Evolutionary conservation across 2,888 invertebrate species (phyloP), one percentile per base, ranked within the genome.

Genomic region (Cosmia pyralina): DNA sequence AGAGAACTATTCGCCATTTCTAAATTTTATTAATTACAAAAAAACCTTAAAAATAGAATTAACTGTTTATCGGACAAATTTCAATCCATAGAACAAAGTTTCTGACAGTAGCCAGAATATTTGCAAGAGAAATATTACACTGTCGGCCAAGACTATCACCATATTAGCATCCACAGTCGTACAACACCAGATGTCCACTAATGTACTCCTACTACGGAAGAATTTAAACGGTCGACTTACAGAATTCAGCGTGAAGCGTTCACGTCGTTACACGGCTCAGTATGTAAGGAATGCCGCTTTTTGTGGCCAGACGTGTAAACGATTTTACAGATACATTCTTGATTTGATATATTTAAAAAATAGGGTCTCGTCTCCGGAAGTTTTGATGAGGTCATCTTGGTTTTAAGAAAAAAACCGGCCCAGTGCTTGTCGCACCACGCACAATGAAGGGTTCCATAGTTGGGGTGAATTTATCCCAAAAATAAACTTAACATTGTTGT

Each of bases 251-350:
- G 94, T 95, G 94, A 93, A 93, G 92, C 89, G 89, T 87, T 85
- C 92, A 87, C 91, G 90, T 90, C 87, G 85, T 91, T 92, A 90
- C 90, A 90, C 91, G 91, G 87, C 79, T 69, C 86, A 87, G 82
- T 92, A 94, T 94, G 94, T 91, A 88, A 83, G 94, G 95, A 94
- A 94, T 94, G 93, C 87, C 80, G 79, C 82, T 93, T 95, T 95
- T 95, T 94, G 90, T 92, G 79, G 81, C 77, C 73, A 59, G 69
- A 85, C 85, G 79, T 85, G 88, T 90, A 90, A 91, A 90, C 88
- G 91, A 92, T 92, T 91, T 90, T 88, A 89, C 85, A 84, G 89
- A 88, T 86, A 89, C 93, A 92, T 93, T 92, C 92, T 89, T 85
- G 88, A 92, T 92, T 93, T 87, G 90, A 88, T 88, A 87, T 89